Base-by-base conservation (phyloP, 2,888 invertebrate genomes). In the Empis livida region DNA sequence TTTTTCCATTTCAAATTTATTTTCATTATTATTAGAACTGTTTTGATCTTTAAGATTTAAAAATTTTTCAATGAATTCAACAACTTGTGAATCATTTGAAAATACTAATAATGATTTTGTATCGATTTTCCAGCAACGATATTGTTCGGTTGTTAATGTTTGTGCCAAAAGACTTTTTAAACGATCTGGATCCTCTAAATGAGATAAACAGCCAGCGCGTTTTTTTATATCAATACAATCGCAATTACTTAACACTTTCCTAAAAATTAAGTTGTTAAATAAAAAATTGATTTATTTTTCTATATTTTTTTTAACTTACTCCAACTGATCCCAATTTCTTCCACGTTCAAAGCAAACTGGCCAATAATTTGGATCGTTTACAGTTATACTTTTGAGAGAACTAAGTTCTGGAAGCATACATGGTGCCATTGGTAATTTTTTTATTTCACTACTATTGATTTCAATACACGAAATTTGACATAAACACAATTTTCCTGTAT, bases 331-430 rank as follows among this genome's bases (percentile, higher is more conserved):
- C 90, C 92, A 94, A 65, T 93, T 92, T 49, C 83, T 76, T 41
- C 80, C 80, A 48, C 80, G 73, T 56, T 85, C 82, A 71, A 93
- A 94, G 11, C 78, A 75, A 42, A 93, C 82, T 2, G 88, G 84
- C 93, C 93, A 94, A 67, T 94, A 95, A 42, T 92, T 73, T 4
- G 84, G 80, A 65, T 94, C 94, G 53, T 83, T 76, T 8, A 94
- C 76, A 55, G 78, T 75, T 10, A 93, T 84, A 63, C 83, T 82
- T 51, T 78, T 74, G 39, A 95, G 66, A 0, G 78, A 76, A 55
- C 78, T 74, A 47, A 93, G 68, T 59, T 91, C 88, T 0, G 95
- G 93, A 40, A 95, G 70, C 50, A 93, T 76, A 61, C 88, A 90
- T 0, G 94, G 95, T 0, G 90, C 92, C 61, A 88, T 73, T 40